These are phyloP conservation scores for Cheilosia grossa DNA, from an alignment of 2,888 invertebrate genomes.

Conservation along the genomic window DNA sequence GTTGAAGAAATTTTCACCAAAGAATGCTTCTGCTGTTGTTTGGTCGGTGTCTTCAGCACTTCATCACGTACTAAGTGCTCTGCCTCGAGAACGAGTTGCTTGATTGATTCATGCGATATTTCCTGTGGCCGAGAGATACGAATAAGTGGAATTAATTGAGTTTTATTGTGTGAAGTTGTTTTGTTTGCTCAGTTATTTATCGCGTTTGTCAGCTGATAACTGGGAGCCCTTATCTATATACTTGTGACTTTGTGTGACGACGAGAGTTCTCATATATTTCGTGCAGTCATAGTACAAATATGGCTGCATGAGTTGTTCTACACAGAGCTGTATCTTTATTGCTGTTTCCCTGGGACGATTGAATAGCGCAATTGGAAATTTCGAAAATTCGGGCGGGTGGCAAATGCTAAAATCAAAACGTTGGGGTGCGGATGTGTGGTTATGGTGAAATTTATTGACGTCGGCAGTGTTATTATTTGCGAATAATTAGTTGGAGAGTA, in stretches of 20 bases:
- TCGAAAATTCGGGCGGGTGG: slow-evolving; percentile 21
- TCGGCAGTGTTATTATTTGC: neutral
- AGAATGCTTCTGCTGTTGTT: slow-evolving; percentile 80
- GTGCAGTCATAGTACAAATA: slow-evolving; percentile 53
- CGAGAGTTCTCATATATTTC: neutral
- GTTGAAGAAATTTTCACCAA: slow-evolving; percentile 81
- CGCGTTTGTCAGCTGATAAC: slow-evolving; percentile 25
- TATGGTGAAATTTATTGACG: neutral
- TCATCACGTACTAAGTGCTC: slow-evolving; percentile 89
- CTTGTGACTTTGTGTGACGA: slow-evolving; percentile 11
- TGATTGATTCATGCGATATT: slow-evolving; percentile 86
- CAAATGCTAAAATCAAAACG: neutral
- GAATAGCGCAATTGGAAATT: slow-evolving; percentile 33
- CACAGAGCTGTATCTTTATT: slow-evolving; percentile 31
- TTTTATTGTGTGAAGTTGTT: slow-evolving; percentile 42
- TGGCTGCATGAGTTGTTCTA: slow-evolving; percentile 8
- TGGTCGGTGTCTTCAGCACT: slow-evolving; percentile 82
- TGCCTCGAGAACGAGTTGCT: slow-evolving; percentile 90
- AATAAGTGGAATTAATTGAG: slow-evolving; percentile 39
- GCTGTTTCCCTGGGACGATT: neutral
- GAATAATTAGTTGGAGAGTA: neutral
- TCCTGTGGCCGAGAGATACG: slow-evolving; percentile 76
- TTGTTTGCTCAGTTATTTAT: slow-evolving; percentile 43
- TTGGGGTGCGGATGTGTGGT: neutral
- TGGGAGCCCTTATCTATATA: slow-evolving; percentile 13